A percentile compares a stretch with the other conserved stretches of the same genome.
These are phyloP conservation scores for Agriopis marginaria DNA, from an alignment of 2,888 invertebrate genomes.

Conservation along the genomic window DNA sequence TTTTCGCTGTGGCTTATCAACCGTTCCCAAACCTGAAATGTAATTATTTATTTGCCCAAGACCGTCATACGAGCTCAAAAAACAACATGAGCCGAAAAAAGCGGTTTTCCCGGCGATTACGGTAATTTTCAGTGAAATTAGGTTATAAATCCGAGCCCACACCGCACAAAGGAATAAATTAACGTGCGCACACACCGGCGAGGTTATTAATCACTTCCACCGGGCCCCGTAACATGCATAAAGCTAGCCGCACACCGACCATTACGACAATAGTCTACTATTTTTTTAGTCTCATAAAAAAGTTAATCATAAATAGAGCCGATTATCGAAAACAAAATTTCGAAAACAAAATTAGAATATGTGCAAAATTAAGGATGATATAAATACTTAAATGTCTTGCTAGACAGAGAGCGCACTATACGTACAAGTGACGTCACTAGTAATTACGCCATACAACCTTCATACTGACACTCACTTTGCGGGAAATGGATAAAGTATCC, in stretches of 20 bases:
- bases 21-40: not conserved
- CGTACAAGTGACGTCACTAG: too few species aligned
- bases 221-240: not conserved
- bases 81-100: constrained; percentile 21
- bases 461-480: too few species aligned
- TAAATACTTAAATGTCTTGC: too few species aligned
- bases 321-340: too few species aligned
- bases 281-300: too few species aligned
- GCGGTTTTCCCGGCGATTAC: constrained; percentile 25
- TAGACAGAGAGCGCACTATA: too few species aligned
- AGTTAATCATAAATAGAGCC: too few species aligned
- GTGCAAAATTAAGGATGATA: too few species aligned
- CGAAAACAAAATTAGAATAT: too few species aligned
- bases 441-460: too few species aligned
- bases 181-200: constrained; percentile 23
- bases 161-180: constrained; percentile 39
- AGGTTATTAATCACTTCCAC: constrained; percentile 34
- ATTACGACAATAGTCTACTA: too few species aligned
- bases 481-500: too few species aligned
- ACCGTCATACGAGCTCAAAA: constrained; percentile 16
- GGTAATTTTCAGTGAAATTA: constrained; percentile 29
- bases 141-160: constrained; percentile 30
- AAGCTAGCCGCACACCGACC: constrained; percentile 2
- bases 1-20: constrained; percentile 1
- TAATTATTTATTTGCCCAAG: constrained; percentile 9